Evolutionary conservation across 2,888 invertebrate species (phyloP).

Genomic region (Nasonovia ribisnigri): DNA sequence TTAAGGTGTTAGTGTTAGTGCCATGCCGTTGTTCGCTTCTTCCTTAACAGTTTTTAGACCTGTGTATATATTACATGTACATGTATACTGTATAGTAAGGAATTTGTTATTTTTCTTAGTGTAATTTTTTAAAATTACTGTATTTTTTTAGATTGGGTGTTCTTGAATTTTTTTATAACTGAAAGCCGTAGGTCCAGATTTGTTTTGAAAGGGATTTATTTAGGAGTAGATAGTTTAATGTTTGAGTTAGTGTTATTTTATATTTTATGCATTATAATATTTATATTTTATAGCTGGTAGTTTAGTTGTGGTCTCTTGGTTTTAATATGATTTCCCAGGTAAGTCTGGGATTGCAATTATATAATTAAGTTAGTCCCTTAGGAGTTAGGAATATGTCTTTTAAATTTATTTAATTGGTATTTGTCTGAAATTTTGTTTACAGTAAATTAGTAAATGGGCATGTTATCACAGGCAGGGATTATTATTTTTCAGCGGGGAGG

Average conservation of each 20-base stretch:
- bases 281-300: background rate
- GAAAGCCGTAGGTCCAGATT: background rate
- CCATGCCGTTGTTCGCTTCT: background rate
- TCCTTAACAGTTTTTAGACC: background rate
- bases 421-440: background rate
- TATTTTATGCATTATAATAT: background rate
- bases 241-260: background rate
- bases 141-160: too few species aligned
- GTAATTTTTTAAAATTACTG: background rate
- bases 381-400: background rate
- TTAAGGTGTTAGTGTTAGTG: background rate
- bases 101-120: background rate
- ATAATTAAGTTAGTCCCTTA: too few species aligned
- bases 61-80: too few species aligned
- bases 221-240: background rate
- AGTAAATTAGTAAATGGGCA: too few species aligned
- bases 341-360: too few species aligned
- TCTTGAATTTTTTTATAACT: too few species aligned
- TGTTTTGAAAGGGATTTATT: background rate
- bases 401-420: background rate
- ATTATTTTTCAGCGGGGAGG: too few species aligned
- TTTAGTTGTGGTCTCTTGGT: background rate
- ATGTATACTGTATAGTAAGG: background rate
- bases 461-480: too few species aligned
- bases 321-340: too few species aligned